Base-by-base conservation (phyloP, 2,888 invertebrate genomes). In the Drosophila gaucha region DNA sequence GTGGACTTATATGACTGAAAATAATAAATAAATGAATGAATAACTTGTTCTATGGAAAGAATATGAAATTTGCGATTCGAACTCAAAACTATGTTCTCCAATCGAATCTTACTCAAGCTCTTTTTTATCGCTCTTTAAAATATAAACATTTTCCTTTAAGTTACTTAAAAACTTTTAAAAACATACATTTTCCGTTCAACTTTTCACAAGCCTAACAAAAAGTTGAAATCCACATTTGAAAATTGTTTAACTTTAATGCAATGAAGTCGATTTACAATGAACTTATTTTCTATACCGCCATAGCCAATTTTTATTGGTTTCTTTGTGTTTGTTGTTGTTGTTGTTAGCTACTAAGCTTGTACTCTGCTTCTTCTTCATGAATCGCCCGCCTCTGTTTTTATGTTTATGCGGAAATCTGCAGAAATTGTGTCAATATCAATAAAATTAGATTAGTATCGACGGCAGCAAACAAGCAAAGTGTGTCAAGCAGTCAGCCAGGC, bases 341-440 rank as follows among this genome's bases (percentile, higher is more conserved):
- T 49, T 47, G 41, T 50, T 73, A 44, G 65, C 51, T 60, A 64
- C 66, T 59, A 52, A 52, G 60, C 50, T 59, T 57, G 30, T 18
- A 18, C 18, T 16, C 1, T 22, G 3, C 44, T 46, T 20, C 30
- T 26, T 38, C 38, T 22, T 49, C 35, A n/a, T 30, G n/a, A 4
- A 9, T 50, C 33, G 39, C 43, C 68, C 75, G 62, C 71, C 74
- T 67, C 67, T 74, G 74, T 88, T 89, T 89, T 87, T 89, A 85
- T 90, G 83, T 87, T 89, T 89, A 89, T 88, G 85, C 88, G 87
- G 86, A 90, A 90, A 90, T 90, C 90, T 90, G 89, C 86, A 86
- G 88, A 90, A 89, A 90, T 90, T 90, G 90, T 90, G 90, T 89
- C 90, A 90, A 90, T 90, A 90, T 90, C 90, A 90, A 90, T 90